Evolutionary conservation across 2,888 invertebrate species (phyloP).

Genomic region (Agonopterix subpropinquella): DNA sequence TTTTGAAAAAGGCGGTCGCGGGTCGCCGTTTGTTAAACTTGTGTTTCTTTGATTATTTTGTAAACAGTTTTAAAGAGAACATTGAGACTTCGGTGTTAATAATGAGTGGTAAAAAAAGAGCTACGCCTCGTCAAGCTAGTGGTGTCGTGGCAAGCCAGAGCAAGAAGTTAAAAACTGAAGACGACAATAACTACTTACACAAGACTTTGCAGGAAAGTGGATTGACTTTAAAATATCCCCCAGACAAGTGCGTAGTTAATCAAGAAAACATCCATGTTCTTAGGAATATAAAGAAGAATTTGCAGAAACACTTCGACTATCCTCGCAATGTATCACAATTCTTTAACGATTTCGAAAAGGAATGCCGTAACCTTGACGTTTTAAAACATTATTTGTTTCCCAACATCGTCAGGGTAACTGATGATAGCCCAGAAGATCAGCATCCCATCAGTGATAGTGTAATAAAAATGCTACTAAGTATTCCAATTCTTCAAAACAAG

Average conservation of each 20-base stretch:
- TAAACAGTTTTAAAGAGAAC: too few relatives aligned
- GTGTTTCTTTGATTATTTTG: too few relatives aligned
- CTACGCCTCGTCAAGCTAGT: background rate
- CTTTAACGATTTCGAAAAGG: constrained; percentile 57
- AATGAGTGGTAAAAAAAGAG: too few relatives aligned
- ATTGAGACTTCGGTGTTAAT: too few relatives aligned
- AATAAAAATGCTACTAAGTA: constrained; percentile 77
- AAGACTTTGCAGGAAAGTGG: constrained; percentile 47
- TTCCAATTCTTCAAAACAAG: constrained; percentile 76
- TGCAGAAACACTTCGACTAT: constrained; percentile 61
- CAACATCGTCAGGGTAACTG: constrained; percentile 43
- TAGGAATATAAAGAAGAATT: constrained; percentile 57
- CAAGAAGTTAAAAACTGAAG: constrained; percentile 33
- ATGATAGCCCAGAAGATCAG: constrained; percentile 35
- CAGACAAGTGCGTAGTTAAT: constrained; percentile 41
- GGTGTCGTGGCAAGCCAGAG: constrained; percentile 17
- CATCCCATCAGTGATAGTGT: constrained; percentile 71
- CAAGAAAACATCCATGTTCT: constrained; percentile 66
- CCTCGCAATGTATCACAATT: constrained; percentile 75
- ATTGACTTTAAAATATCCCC: constrained; percentile 41
- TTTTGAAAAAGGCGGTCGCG: too few relatives aligned
- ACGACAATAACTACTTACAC: constrained; percentile 30
- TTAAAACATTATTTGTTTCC: constrained; percentile 54
- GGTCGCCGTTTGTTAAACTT: too few relatives aligned
- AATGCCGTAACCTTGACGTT: constrained; percentile 31